Evolutionary conservation across 2,888 invertebrate species (phyloP), one percentile per base, ranked within the genome.

Genomic region (Hirtodrosophila histrioides): DNA sequence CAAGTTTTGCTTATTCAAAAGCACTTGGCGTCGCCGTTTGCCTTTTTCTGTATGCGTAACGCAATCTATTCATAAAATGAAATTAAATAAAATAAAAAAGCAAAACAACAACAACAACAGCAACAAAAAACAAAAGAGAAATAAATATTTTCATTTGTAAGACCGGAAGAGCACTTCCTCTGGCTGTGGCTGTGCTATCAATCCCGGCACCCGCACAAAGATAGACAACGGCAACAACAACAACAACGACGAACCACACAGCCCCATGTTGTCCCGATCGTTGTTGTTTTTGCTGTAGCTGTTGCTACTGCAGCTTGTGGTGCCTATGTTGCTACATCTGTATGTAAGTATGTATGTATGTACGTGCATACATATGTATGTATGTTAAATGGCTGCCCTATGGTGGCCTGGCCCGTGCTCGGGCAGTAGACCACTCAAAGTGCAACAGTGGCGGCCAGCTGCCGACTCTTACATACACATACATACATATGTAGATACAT

Each of bases 111-210:
- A n/a, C n/a, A n/a, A n/a, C n/a, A n/a, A n/a, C n/a, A n/a, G n/a
- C n/a, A n/a, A n/a, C n/a, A 64, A 67, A 68, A 67, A 68, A 61
- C 65, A 64, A 68, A 67, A 74, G 61, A 61, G 58, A 74, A 85
- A 84, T 78, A 88, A 76, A 84, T 85, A 86, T 85, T 85, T 89
- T 89, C 80, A 89, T 89, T 85, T 89, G 89, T 86, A 86, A 86
- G 88, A 79, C 85, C 85, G 85, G 85, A 85, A 85, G 84, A 84
- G 85, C 89, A 89, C 85, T 85, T 85, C 85, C 85, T 85, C 85
- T 76, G 6, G 3, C 71, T 70, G 73, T 63, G 63, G 84, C 73
- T 67, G 65, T 81, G 78, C 84, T 81, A 88, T 88, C 82, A 83
- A 85, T 86, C 82, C 85, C 86, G 78, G 76, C 85, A 84, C 87